Evolutionary conservation across 1,140 invertebrate species (phyloP).

Genomic region (Radopholus similis): DNA sequence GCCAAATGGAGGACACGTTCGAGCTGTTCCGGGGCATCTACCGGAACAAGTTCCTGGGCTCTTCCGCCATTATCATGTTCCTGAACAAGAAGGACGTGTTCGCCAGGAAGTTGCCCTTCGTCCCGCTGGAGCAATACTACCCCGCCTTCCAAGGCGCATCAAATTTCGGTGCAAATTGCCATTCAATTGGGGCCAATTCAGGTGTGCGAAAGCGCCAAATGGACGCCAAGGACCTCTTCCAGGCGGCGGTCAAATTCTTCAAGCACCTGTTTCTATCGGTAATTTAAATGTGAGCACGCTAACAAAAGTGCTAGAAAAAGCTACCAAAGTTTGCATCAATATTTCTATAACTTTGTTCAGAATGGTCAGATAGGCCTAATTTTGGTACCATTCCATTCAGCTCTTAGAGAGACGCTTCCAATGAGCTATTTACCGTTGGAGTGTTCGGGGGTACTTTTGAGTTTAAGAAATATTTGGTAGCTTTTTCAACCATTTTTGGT

Average conservation of each 20-base stretch:
- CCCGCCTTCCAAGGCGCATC: background rate
- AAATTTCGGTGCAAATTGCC: background rate
- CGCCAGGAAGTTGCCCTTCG: background rate
- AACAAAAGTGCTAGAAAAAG: no score
- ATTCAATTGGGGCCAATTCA: background rate
- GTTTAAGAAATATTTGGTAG: no score
- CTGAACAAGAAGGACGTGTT: slow-evolving; percentile 17
- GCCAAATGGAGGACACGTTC: slow-evolving; percentile 7
- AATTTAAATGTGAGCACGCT: background rate
- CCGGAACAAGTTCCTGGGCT: slow-evolving; percentile 11
- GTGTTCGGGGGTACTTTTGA: no score
- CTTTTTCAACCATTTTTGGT: no score
- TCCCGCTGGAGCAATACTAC: background rate
- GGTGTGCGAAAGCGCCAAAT: background rate
- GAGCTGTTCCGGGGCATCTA: slow-evolving; percentile 21
- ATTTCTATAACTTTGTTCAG: no score
- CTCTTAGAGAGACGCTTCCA: no score
- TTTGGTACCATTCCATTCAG: no score
- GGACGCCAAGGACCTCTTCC: background rate
- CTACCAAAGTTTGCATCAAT: no score
- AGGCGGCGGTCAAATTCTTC: background rate
- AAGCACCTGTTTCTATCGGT: background rate
- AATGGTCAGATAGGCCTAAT: no score
- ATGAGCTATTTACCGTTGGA: no score
- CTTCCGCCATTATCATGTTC: slow-evolving; percentile 11